A percentile compares a stretch with the other conserved stretches of the same genome.
These are phyloP conservation scores for Anguilla japonica DNA, from an alignment of 2,113 vertebrate species.

Conservation along the genomic window DNA sequence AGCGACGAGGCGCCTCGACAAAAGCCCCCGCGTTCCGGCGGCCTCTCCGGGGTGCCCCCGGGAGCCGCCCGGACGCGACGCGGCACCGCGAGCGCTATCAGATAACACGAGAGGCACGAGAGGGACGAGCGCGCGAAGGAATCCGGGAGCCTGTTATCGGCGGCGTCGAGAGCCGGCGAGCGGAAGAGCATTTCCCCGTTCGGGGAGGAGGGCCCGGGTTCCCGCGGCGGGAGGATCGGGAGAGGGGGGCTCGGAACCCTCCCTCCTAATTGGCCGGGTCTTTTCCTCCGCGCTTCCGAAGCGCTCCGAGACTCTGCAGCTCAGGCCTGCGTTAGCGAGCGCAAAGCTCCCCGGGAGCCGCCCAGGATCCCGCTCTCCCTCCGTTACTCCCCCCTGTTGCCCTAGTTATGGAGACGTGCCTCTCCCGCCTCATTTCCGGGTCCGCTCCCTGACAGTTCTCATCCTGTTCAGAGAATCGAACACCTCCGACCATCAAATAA, in stretches of 20 bases:
- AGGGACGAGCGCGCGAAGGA: neutral
- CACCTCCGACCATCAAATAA: neutral
- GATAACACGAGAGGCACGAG: constrained; percentile 42
- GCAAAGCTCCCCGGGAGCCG: neutral
- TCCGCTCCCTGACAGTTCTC: neutral
- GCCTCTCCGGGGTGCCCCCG: neutral
- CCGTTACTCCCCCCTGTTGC: neutral
- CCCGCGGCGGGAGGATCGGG: neutral
- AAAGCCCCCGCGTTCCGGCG: constrained; percentile 24
- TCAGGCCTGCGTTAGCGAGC: neutral
- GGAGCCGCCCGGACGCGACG: neutral
- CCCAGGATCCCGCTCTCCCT: neutral
- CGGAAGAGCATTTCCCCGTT: constrained; percentile 39
- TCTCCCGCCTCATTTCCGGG: no score
- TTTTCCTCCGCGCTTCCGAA: neutral
- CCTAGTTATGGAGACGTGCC: neutral
- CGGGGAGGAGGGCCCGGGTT: constrained; percentile 26
- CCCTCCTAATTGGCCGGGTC: constrained; percentile 6
- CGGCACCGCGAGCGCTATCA: constrained; percentile 44
- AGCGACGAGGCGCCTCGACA: constrained; percentile 45
- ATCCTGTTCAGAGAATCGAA: neutral
- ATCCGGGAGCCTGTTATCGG: constrained; percentile 16
- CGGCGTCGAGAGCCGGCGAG: constrained; percentile 32
- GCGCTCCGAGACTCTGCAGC: neutral
- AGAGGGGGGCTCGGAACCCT: constrained; percentile 1